These are phyloP conservation scores for Apotomis turbidana DNA, from an alignment of 2,888 invertebrate species.

Conservation along the genomic window DNA sequence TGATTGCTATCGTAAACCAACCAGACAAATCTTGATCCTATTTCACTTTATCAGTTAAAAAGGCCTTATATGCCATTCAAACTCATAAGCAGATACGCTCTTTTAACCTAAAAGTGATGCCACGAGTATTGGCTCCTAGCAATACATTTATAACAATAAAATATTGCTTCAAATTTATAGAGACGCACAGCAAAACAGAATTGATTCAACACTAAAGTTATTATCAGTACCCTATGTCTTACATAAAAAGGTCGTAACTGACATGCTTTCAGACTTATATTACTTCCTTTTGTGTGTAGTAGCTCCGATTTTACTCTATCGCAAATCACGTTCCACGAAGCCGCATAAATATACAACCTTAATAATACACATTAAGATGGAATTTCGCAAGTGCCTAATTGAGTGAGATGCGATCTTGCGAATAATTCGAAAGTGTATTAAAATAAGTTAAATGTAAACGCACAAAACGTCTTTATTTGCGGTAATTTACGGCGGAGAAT, in stretches of 20 bases:
- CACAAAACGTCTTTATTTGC: constrained; percentile 79
- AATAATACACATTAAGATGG: neutral
- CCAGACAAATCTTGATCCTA: constrained; percentile 35
- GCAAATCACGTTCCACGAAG: neutral
- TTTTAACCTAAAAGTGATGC: neutral
- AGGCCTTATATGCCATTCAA: neutral
- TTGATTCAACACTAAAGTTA: constrained; percentile 73
- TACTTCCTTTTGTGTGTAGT: neutral
- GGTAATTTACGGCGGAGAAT: constrained; percentile 73
- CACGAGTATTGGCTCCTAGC: constrained; percentile 18
- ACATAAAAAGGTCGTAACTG: constrained; percentile 2
- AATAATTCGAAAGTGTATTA: constrained; percentile 57
- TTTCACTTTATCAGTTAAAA: neutral
- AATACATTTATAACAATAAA: constrained; percentile 39
- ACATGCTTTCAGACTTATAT: neutral
- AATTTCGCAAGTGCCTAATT: neutral
- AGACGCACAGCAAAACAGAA: constrained; percentile 54
- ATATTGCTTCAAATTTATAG: constrained; percentile 47
- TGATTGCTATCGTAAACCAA: constrained; percentile 35
- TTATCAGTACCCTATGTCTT: constrained; percentile 56
- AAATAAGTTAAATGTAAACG: constrained; percentile 79
- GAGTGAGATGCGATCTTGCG: constrained; percentile 10
- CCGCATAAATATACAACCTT: constrained; percentile 5
- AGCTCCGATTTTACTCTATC: neutral
- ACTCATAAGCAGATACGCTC: neutral